Base-by-base conservation (phyloP, 2,888 invertebrate genomes). In the Scelioninae gen. 2 region DNA sequence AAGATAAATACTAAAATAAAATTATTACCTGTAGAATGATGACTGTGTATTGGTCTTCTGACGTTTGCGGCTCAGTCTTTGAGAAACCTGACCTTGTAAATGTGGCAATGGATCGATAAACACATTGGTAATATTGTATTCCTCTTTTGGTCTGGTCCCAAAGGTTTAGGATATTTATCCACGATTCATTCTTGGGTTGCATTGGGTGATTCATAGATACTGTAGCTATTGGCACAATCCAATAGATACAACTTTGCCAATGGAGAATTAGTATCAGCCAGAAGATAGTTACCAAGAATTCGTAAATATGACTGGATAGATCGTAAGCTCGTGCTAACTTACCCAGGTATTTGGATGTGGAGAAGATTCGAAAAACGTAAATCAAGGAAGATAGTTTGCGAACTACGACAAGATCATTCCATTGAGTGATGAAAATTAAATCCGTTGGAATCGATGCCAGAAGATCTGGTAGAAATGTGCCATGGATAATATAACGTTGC, bases 371-470 rank as follows among this genome's bases (percentile, higher is more conserved):
- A 9, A 85, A 81, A 3, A 78, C 53, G 67, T 79, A 81, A 2
- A 81, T 15, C 31, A 85, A 43, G 2, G 84, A 79, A 0, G 73
- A 48, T 10, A 81, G 25, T 68, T 84, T 80, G 0, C 82, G 82
- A 0, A 74, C 43, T 5, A 85, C 78, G 4, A 67, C 60, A 22
- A 61, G 58, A 0, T 78, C 72, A 6, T 78, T 2, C 81, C 81
- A 82, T 0, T 3, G 9, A 2, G 7, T 5, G 3, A 82, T 2
- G 69, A 82, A 86, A 9, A 83, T 74, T n/a, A 81, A 5, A 19
- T 85, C 85, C 0, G 84, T 85, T 13, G 84, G 84, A 2, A 82
- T 67, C 1, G 85, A 85, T 9, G 82, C 82, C 2, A 85, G 2
- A 1, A 85, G 2, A 28, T 86, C 85, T 5, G 75, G 50, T 2